A percentile compares a stretch with the other conserved stretches of the same genome.
These are phyloP conservation scores for Marasmarcha lunaedactyla DNA, from an alignment of 2,888 invertebrate species.

Conservation along the genomic window DNA sequence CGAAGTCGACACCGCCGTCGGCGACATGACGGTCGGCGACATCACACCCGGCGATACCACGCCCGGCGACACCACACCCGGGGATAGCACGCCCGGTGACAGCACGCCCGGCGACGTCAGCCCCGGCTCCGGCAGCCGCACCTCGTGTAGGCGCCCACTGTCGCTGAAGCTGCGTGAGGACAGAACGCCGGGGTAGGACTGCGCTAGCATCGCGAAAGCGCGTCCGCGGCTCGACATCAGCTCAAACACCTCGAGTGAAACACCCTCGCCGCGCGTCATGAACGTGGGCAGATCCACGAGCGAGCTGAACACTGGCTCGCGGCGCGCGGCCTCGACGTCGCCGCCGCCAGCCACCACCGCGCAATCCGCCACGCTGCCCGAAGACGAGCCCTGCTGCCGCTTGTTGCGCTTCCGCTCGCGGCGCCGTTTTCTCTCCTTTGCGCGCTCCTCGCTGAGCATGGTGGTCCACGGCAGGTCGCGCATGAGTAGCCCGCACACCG, in stretches of 20 bases:
- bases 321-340: constrained; percentile 45
- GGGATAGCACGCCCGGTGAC: constrained; percentile 39
- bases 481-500: constrained; percentile 85
- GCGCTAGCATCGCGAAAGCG: constrained; percentile 77
- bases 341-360: constrained; percentile 73
- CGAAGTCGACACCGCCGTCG: constrained; percentile 25
- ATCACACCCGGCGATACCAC: constrained; percentile 36
- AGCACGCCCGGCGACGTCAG: constrained; percentile 41
- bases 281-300: constrained; percentile 88
- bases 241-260: constrained; percentile 82
- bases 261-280: constrained; percentile 80
- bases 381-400: constrained; percentile 73
- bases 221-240: constrained; percentile 76
- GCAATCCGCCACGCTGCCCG: constrained; percentile 77
- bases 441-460: constrained; percentile 71
- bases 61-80: constrained; percentile 29
- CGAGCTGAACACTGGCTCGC: constrained; percentile 77
- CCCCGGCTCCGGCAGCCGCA: constrained; percentile 36
- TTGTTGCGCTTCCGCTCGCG: constrained; percentile 69
- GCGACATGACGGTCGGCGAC: constrained; percentile 39
- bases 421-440: constrained; percentile 72
- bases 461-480: constrained; percentile 74
- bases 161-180: constrained; percentile 82
- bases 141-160: constrained; percentile 52
- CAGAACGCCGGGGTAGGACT: constrained; percentile 80